Percentiles rank a stretch among this genome's conserved stretches.
Conservation (phyloP, 2,888 invertebrate genomes). For the Drosophila austrosaltans region DNA sequence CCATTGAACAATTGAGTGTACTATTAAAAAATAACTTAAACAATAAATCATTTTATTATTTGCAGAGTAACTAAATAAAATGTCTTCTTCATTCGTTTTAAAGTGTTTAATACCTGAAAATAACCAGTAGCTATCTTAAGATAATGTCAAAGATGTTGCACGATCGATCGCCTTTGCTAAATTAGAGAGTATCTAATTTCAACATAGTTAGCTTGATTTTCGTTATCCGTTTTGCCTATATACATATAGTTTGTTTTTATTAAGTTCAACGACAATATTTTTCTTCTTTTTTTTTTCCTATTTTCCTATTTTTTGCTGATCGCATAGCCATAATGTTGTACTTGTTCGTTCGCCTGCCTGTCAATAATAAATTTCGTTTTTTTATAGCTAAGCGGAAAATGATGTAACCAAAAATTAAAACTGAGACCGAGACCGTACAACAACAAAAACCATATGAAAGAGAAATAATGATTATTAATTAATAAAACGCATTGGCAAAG, state of each 20-base stretch:
- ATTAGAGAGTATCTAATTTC: too few species aligned
- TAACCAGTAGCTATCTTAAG: too few species aligned
- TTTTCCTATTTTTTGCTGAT: background rate
- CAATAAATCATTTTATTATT: too few species aligned
- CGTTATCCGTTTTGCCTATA: background rate
- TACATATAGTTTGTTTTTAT: background rate
- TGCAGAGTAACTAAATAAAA: too few species aligned
- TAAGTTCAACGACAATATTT: conserved; percentile 11
- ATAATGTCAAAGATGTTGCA: too few species aligned
- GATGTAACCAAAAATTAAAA: conserved; percentile 8
- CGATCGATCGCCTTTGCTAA: too few species aligned
- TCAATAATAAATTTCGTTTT: conserved; percentile 7
- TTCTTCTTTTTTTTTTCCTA: background rate
- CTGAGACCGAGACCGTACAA: background rate
- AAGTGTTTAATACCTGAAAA: too few species aligned
- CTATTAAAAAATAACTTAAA: too few species aligned
- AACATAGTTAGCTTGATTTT: too few species aligned
- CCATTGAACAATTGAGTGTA: too few species aligned
- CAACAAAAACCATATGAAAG: background rate
- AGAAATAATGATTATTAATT: conserved; percentile 7
- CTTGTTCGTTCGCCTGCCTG: conserved; percentile 1
- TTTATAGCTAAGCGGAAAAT: conserved; percentile 4
- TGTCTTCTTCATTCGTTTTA: too few species aligned
- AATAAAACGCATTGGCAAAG: conserved; percentile 4
- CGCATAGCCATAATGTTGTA: background rate